Evolutionary conservation across 1,140 invertebrate species (phyloP), one percentile per base, ranked within the genome.

Genomic region (Drosophila simulans): DNA sequence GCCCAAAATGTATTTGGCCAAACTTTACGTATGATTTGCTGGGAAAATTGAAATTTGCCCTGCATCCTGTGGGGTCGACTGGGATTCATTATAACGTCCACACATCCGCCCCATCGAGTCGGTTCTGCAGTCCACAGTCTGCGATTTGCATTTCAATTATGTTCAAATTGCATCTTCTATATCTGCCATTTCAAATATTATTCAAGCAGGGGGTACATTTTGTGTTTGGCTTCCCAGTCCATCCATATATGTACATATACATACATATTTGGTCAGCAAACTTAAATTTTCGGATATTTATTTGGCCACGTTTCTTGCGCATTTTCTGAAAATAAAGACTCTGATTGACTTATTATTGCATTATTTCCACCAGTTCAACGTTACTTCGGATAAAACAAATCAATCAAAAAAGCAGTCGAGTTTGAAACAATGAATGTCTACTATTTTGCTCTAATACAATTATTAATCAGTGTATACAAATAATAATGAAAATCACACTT

Each of bases 1-100:
- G 51, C 17, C 51, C 10, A 11, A 59, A 63, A 62, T 58, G 58
- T 58, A 59, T 62, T 62, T 62, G 53, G 37, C 13, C 25, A 68
- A 86, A 86, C 54, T 86, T 86, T 83, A 88, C 83, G 83, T 86
- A 76, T 88, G 83, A 86, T 88, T 86, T 86, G 83, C 70, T 86
- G 62, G 66, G 59, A 69, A 86, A 86, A 86, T 86, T 88, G 83
- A 72, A 86, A 82, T 76, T 82, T 88, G 63, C 54, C 65, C 77
- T 53, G 68, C 52, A 56, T 74, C 71, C 54, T 53, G 57, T 56
- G 35, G 25, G 43, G 40, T 25, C 15, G 45, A 22, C 10, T 31
- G 40, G 27, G 70, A 63, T 66, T 80, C 68, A 80, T 85, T 85
- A 78, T 59, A 49, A 35, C 31, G n/a, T 54, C 31, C 69, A 63